Percentiles rank a stretch among this genome's conserved stretches.
Evolutionary conservation across 2,888 invertebrate species (phyloP).

Genomic region (Gymnocheta viridis): DNA sequence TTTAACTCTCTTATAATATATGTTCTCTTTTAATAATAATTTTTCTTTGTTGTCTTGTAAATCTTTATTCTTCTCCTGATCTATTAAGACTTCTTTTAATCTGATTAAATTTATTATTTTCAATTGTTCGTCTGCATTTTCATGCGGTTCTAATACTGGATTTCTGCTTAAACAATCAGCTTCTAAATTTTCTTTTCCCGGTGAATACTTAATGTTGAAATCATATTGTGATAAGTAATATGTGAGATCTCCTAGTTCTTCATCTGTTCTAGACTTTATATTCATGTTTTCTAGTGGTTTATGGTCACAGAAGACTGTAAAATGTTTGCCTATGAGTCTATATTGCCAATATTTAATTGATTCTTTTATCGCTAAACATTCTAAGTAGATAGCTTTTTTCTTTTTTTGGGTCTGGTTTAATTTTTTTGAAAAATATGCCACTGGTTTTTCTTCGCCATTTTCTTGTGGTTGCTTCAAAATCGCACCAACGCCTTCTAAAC

Average conservation of each 20-base stretch:
- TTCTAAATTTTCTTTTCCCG: slow-evolving; percentile 56
- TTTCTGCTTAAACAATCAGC: slow-evolving; percentile 59
- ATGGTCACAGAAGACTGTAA: slow-evolving; percentile 66
- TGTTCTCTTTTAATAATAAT: neutral
- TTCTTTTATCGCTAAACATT: slow-evolving; percentile 69
- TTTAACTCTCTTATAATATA: neutral
- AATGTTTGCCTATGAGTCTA: slow-evolving; percentile 63
- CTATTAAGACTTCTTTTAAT: slow-evolving; percentile 1
- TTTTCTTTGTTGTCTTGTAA: slow-evolving; percentile 21
- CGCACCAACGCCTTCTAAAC: slow-evolving; percentile 60
- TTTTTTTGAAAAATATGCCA: no score
- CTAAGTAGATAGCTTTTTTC: slow-evolving; percentile 66
- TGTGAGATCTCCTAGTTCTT: slow-evolving; percentile 61
- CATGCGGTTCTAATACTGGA: slow-evolving; percentile 57
- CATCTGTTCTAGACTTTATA: slow-evolving; percentile 59
- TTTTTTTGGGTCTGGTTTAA: neutral
- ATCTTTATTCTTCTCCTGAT: slow-evolving; percentile 74
- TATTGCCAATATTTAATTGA: slow-evolving; percentile 69
- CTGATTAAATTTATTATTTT: slow-evolving; percentile 37
- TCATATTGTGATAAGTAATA: slow-evolving; percentile 61
- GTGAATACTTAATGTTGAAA: slow-evolving; percentile 53
- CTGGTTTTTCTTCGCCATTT: slow-evolving; percentile 64
- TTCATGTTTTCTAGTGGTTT: slow-evolving; percentile 66
- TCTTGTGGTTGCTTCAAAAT: slow-evolving; percentile 66
- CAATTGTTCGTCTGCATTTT: slow-evolving; percentile 22